phyloP scores from a whole-genome alignment of 2,888 invertebrate species.

The Synergus japonicus region DNA sequence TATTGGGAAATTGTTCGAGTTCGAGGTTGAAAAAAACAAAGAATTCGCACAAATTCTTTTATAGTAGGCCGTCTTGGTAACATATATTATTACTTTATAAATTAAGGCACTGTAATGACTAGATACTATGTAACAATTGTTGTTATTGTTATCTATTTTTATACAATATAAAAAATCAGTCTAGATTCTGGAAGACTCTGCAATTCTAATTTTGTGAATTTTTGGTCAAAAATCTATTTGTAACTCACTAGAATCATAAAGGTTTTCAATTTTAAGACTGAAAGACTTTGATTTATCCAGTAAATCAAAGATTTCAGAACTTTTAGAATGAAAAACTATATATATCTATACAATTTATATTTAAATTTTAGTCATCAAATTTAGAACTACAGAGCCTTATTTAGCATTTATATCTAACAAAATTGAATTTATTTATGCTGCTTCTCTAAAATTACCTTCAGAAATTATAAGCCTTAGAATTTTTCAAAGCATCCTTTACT shows the following conservation, averaged over 20 bases:
- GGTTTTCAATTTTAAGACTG: neutral
- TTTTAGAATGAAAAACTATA: neutral
- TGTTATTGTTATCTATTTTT: neutral
- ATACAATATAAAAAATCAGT: neutral
- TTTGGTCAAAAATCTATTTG: constrained; percentile 24
- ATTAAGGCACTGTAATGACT: constrained; percentile 32
- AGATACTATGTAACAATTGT: constrained; percentile 9
- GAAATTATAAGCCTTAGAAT: constrained; percentile 61
- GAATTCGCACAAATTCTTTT: neutral
- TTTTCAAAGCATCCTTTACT: constrained; percentile 65
- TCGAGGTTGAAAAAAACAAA: neutral
- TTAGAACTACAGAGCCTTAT: neutral
- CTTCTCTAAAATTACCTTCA: constrained; percentile 42
- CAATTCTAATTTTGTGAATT: neutral
- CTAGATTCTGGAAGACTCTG: neutral
- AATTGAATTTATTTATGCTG: neutral
- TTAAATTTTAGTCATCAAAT: neutral
- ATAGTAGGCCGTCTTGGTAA: neutral
- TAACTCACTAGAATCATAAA: constrained; percentile 14
- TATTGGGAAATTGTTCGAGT: neutral
- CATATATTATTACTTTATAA: neutral
- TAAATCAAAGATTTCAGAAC: constrained; percentile 29
- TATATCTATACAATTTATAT: neutral
- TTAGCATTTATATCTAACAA: neutral
- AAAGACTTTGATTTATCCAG: constrained; percentile 26